These are phyloP conservation scores for Oxytorus armatus DNA, from an alignment of 2,888 invertebrate species.

Conservation along the genomic window DNA sequence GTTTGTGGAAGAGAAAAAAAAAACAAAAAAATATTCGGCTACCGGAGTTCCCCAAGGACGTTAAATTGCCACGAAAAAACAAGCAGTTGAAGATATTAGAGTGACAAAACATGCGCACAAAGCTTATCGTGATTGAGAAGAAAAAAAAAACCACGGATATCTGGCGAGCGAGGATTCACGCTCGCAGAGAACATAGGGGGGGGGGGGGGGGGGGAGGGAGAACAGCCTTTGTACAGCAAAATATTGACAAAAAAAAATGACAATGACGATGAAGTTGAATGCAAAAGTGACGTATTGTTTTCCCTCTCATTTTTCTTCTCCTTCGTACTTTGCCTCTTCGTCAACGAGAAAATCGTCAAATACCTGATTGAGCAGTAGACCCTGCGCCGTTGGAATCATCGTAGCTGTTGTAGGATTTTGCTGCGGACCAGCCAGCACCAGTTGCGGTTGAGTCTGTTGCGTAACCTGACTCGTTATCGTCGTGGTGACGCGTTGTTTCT, in stretches of 20 bases:
- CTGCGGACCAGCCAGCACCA: constrained; percentile 84
- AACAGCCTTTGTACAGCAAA: constrained; percentile 50
- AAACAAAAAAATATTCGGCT: constrained; percentile 15
- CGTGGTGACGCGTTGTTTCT: constrained; percentile 82
- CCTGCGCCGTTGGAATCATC: constrained; percentile 84
- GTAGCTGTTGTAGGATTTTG: constrained; percentile 82
- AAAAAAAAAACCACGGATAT: constrained; percentile 3
- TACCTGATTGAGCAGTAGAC: constrained; percentile 84
- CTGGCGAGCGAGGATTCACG: not conserved
- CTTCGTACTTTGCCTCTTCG: constrained; percentile 6
- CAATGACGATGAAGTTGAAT: constrained; percentile 37
- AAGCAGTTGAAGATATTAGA: constrained; percentile 61
- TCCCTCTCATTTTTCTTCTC: not conserved
- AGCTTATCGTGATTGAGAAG: constrained; percentile 19
- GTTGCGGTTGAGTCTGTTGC: constrained; percentile 84
- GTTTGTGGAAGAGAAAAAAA: constrained; percentile 16
- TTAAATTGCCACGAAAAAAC: constrained; percentile 6
- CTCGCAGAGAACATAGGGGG: constrained; percentile 3
- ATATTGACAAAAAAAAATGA: constrained; percentile 33
- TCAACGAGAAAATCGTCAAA: constrained; percentile 33
- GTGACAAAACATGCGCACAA: constrained; percentile 56
- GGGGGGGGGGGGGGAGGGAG: not conserved
- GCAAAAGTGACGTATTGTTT: constrained; percentile 9
- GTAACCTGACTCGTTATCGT: constrained; percentile 83
- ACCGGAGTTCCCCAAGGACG: not conserved